A percentile compares a stretch with the other conserved stretches of the same genome.
These are phyloP conservation scores for Phalacrocorax aristotelis DNA, from an alignment of 2,113 vertebrate genomes.

Conservation along the genomic window DNA sequence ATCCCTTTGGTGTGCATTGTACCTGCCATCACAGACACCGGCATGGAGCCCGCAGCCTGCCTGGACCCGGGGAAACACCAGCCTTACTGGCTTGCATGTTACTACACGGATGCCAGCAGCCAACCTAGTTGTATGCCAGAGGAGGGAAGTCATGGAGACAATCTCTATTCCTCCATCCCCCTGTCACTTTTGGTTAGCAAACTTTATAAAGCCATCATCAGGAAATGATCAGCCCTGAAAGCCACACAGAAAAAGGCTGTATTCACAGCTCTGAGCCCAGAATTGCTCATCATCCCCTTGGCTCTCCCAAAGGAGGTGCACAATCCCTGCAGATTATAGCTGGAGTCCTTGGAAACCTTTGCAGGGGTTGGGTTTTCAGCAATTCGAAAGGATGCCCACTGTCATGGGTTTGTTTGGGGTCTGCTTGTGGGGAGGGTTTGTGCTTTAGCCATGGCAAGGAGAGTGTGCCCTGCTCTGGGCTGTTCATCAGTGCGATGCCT, in stretches of 20 bases:
- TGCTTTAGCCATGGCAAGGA: neutral
- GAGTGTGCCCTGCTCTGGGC: neutral
- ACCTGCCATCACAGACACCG: neutral
- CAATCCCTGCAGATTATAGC: neutral
- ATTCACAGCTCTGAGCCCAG: neutral
- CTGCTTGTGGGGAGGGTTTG: neutral
- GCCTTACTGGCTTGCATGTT: rapidly evolving
- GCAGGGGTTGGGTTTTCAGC: neutral
- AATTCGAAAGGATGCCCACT: neutral
- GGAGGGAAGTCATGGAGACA: neutral
- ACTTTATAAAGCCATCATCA: neutral
- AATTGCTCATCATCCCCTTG: neutral
- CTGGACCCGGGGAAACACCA: neutral
- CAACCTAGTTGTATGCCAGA: neutral
- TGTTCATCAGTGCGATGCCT: neutral
- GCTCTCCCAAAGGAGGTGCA: neutral
- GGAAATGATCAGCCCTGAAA: neutral
- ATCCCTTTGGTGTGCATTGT: neutral
- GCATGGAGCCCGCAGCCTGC: neutral
- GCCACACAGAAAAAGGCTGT: neutral
- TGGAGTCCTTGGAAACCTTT: neutral
- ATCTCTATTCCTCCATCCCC: neutral
- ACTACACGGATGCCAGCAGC: neutral
- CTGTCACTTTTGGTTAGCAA: neutral
- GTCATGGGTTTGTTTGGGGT: neutral